These are phyloP conservation scores for Argynnis bischoffii DNA, from an alignment of 2,888 invertebrate genomes.

Conservation along the genomic window DNA sequence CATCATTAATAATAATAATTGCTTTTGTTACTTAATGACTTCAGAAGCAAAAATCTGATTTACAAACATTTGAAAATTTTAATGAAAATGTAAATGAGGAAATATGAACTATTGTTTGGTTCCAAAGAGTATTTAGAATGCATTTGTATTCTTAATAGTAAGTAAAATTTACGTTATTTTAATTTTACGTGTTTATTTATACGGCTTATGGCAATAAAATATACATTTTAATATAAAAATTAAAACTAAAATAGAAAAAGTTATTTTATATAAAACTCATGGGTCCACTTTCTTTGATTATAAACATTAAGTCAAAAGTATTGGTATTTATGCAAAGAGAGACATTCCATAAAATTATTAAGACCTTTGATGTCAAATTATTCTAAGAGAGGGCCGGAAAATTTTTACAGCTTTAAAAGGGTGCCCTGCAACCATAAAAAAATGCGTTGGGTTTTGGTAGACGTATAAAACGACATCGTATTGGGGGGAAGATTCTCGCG, in stretches of 20 bases:
- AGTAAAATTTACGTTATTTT: too few relatives aligned
- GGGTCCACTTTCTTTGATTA: background rate
- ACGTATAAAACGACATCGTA: conserved; percentile 37
- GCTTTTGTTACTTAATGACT: conserved; percentile 24
- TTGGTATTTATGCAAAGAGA: conserved; percentile 38
- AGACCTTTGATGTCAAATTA: conserved; percentile 43
- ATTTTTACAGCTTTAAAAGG: conserved; percentile 43
- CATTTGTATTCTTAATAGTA: background rate
- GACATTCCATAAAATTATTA: conserved; percentile 38
- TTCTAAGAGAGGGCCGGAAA: conserved; percentile 40
- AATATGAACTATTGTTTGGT: conserved; percentile 5
- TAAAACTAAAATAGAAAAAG: too few relatives aligned
- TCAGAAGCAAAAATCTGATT: background rate
- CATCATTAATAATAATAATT: conserved; percentile 21
- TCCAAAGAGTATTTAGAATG: background rate
- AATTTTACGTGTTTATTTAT: too few relatives aligned
- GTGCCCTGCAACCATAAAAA: conserved; percentile 40
- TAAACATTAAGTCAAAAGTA: conserved; percentile 32
- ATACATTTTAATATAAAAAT: too few relatives aligned
- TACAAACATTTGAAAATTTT: conserved; percentile 7
- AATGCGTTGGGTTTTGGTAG: conserved; percentile 38
- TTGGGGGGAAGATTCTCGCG: conserved; percentile 36
- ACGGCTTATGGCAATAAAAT: too few relatives aligned
- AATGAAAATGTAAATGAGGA: conserved; percentile 7
- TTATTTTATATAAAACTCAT: background rate